Evolutionary conservation across 2,797 vertebrate genomes (phyloP), one percentile per base, ranked within the genome.

Genomic region (Heterohyrax brucei): DNA sequence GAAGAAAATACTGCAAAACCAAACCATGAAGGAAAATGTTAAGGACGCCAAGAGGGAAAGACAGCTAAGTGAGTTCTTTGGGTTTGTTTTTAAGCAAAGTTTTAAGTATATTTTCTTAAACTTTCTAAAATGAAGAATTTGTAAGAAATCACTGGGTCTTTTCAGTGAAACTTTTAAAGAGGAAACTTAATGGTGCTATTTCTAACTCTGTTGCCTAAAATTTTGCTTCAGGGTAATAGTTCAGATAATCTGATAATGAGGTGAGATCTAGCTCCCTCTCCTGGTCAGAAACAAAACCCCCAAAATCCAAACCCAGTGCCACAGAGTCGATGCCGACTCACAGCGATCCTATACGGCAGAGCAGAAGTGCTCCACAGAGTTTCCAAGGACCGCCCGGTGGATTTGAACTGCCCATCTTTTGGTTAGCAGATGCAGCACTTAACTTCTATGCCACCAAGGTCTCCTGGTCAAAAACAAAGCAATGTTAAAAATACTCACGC

Each of bases 401-500:
- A 39, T 39, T 39, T 39, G 39, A 39, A 39, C 39, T 3, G 39
- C 39, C 39, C 39, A 39, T 39, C 39, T 39, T 39, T 39, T 39
- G 39, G 39, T 39, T 39, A 39, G 39, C 39, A 39, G 39, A 39
- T 3, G 39, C 3, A 39, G 39, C 39, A 39, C 39, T 39, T 39
- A 39, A 39, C 39, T 39, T 39, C 39, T 39, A 39, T 39, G 39
- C 39, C 3, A 39, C 39, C 39, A 39, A 39, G 39, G 39, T 80
- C 98, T 99, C 91, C 93, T 97, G 98, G 98, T 95, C 88, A 24
- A 91, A 91, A 59, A 62, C 16, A 53, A 0, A 79, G 64, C 76
- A 75, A 5, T 2, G 19, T 44, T 21, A 81, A 28, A 68, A 26
- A 72, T 86, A 99, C 99, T 99, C 97, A 99, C 99, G 98, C 99